Evolutionary conservation across 2,888 invertebrate genomes (phyloP).

Genomic region (Formica aserva): DNA sequence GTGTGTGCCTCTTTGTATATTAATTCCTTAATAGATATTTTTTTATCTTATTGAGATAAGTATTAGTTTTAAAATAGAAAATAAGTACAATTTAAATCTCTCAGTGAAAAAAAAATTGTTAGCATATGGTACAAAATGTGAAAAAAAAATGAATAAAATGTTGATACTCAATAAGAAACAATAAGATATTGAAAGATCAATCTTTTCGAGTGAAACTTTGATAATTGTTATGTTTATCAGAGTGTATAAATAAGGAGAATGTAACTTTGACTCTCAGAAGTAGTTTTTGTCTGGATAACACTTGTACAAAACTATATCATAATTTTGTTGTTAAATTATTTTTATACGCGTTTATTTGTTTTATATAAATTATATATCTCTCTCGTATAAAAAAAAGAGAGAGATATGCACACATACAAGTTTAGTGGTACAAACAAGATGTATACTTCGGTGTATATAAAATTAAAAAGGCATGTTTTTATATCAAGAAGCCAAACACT

Average conservation of each 20-base stretch:
- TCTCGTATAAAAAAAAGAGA: neutral
- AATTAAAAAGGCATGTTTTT: conserved; percentile 13
- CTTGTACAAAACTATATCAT: neutral
- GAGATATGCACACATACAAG: neutral
- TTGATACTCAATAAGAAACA: neutral
- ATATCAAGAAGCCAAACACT: neutral
- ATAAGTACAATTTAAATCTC: neutral
- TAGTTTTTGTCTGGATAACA: neutral
- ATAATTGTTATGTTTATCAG: neutral
- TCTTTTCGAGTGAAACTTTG: neutral
- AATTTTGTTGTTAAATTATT: conserved; percentile 16
- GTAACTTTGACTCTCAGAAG: conserved; percentile 6
- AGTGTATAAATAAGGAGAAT: conserved; percentile 1
- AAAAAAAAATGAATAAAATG: neutral
- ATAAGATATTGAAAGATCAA: neutral
- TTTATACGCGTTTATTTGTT: neutral
- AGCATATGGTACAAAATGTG: neutral
- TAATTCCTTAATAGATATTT: neutral
- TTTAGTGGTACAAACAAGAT: conserved; percentile 1
- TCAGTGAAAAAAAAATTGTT: neutral
- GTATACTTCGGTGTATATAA: conserved; percentile 12
- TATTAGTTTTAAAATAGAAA: neutral
- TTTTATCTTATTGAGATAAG: neutral
- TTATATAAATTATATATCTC: conserved; percentile 5
- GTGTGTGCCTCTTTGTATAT: neutral